Conservation (phyloP, 2,888 invertebrate species). For the Opisthograptis luteolata region DNA sequence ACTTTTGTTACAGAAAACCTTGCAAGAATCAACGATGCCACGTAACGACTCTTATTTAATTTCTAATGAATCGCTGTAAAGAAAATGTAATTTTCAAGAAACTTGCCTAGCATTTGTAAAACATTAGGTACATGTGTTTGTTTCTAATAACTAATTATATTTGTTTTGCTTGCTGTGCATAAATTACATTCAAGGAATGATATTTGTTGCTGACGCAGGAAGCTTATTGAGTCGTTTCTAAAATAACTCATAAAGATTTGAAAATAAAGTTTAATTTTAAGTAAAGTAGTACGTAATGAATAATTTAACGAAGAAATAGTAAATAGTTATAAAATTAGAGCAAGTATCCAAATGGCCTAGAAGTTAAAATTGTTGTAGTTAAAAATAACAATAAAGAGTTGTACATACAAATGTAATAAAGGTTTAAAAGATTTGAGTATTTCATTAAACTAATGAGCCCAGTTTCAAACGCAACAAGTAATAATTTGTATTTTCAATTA, state of each 20-base stretch:
- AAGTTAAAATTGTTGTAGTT: slow-evolving; percentile 44
- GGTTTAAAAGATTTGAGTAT: slow-evolving; percentile 52
- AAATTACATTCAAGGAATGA: slow-evolving; percentile 15
- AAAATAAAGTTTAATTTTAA: too few species aligned
- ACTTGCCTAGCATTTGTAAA: neutral
- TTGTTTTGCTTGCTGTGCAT: slow-evolving; percentile 48
- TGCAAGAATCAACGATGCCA: slow-evolving; percentile 16
- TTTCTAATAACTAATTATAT: neutral
- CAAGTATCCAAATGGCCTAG: slow-evolving; percentile 75
- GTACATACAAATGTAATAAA: slow-evolving; percentile 6
- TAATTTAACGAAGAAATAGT: neutral
- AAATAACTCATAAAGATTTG: slow-evolving; percentile 5
- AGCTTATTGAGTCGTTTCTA: neutral
- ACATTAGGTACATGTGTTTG: too few species aligned
- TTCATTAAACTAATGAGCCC: slow-evolving; percentile 69
- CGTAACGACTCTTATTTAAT: too few species aligned
- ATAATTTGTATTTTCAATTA: neutral
- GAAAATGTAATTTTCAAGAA: slow-evolving; percentile 19
- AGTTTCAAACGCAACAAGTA: slow-evolving; percentile 62
- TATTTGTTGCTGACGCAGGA: too few species aligned
- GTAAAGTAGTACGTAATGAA: too few species aligned
- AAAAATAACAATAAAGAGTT: slow-evolving; percentile 20
- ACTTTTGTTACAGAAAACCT: slow-evolving; percentile 26
- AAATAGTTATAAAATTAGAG: slow-evolving; percentile 32
- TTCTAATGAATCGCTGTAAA: neutral